Percentiles rank a stretch among this genome's conserved stretches.
These are phyloP conservation scores for Aphaenogaster floridana DNA, from an alignment of 1,140 invertebrate species.

Conservation along the genomic window DNA sequence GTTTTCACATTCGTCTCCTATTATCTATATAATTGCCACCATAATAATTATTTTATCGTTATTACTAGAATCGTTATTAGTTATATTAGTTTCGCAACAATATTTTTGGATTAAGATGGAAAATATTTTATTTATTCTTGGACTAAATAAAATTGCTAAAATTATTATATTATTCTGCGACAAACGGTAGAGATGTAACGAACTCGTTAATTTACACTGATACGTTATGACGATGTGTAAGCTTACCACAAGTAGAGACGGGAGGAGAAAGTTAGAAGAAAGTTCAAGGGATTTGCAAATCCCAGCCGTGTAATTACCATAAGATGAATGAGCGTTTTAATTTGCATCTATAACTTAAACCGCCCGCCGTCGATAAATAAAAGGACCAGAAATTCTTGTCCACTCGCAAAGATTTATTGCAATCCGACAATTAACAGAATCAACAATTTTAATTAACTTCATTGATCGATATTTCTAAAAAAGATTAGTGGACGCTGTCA, in stretches of 20 bases:
- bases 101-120: background rate
- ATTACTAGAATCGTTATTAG: background rate
- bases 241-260: constrained; percentile 26
- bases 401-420: background rate
- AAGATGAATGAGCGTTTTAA: constrained; percentile 62
- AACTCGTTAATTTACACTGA: constrained; percentile 40
- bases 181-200: background rate
- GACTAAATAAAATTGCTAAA: background rate
- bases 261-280: constrained; percentile 56
- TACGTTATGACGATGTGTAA: constrained; percentile 34
- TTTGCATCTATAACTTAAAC: constrained; percentile 60
- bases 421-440: background rate
- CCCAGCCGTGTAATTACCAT: constrained; percentile 60
- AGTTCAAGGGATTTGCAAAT: constrained; percentile 64
- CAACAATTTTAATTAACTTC: constrained; percentile 3
- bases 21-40: background rate
- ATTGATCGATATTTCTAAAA: background rate
- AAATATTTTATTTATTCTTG: background rate
- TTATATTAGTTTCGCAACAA: background rate
- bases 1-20: background rate
- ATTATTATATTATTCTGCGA: background rate
- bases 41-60: background rate
- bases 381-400: constrained; percentile 24
- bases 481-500: background rate
- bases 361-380: constrained; percentile 43